phyloP scores from a whole-genome alignment of 2,113 vertebrate genomes.

The Onychostruthus taczanowskii region DNA sequence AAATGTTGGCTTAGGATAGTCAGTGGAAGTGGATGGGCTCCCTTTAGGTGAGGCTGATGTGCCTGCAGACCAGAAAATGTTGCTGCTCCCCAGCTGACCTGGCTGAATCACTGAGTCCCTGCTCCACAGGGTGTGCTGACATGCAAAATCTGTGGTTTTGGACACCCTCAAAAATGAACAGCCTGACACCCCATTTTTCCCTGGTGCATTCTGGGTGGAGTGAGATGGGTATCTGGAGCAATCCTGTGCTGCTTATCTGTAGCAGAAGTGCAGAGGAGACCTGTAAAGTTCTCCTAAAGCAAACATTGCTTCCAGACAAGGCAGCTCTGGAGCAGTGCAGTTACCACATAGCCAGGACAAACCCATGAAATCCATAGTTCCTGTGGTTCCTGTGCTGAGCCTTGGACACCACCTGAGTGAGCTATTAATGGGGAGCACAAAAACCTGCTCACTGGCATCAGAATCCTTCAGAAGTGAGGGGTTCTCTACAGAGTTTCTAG shows the following conservation, averaged over 20 bases:
- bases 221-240: not conserved
- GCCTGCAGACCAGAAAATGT: not conserved
- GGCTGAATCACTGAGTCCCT: not conserved
- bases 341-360: not conserved
- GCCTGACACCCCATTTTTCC: not conserved
- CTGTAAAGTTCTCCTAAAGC: not conserved
- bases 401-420: not conserved
- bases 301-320: not conserved
- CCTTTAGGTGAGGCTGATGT: not conserved
- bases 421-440: not conserved
- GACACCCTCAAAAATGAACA: not conserved
- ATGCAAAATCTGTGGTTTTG: not conserved
- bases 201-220: not conserved
- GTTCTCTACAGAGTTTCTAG: not conserved
- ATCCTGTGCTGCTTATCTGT: not conserved
- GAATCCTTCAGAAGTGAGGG: not conserved
- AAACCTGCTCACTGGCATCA: not conserved
- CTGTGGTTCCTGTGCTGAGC: rapidly evolving
- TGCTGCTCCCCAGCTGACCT: not conserved
- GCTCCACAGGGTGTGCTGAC: not conserved
- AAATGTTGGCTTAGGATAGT: not conserved
- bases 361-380: not conserved
- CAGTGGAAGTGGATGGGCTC: rapidly evolving
- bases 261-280: not conserved
- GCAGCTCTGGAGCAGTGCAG: not conserved